Evolutionary conservation across 2,797 vertebrate genomes (phyloP), one percentile per base, ranked within the genome.

Genomic region (Champsocephalus gunnari): DNA sequence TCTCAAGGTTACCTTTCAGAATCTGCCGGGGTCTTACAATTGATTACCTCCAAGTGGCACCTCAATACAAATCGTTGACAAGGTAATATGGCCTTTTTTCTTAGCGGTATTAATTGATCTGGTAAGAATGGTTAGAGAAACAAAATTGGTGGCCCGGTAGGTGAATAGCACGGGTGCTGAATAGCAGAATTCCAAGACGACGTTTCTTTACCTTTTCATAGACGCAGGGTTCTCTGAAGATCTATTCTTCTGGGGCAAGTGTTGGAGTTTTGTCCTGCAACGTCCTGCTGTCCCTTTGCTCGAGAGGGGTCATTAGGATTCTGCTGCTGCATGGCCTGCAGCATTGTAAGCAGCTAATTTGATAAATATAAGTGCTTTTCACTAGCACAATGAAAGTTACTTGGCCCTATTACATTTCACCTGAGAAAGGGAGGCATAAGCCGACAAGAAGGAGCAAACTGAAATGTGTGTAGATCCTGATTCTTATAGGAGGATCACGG

Each of bases 21-120:
- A 83, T 84, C 74, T 85, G 75, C 73, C 73, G 79, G 84, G 81
- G 89, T 83, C 71, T 77, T 54, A 65, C 57, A 75, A 88, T 87
- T 80, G 88, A 91, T 92, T 83, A 79, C 72, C 81, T 89, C 87
- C 80, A 85, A 92, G 87, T 86, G 80, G 81, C 83, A 87, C 85
- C 87, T 89, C 82, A 87, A 82, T 90, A 84, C 84, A 89, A 92
- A 87, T 86, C 53, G 70, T 84, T 86, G 85, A 88, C 86, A 71
- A 80, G 65, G 53, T 59, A 79, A 71, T 79, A 60, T 73, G 69
- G 54, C 81, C 71, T 84, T 38, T 38, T 38, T 79, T 78, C 13
- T 66, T 28, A 74, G 76, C 64, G 67, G 70, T 63, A 76, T 87
- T 88, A 87, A 88, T 81, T 82, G 71, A 88, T 78, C 67, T 68